Evolutionary conservation across 1,140 invertebrate species (phyloP).

Genomic region (Leptinotarsa lineolata): DNA sequence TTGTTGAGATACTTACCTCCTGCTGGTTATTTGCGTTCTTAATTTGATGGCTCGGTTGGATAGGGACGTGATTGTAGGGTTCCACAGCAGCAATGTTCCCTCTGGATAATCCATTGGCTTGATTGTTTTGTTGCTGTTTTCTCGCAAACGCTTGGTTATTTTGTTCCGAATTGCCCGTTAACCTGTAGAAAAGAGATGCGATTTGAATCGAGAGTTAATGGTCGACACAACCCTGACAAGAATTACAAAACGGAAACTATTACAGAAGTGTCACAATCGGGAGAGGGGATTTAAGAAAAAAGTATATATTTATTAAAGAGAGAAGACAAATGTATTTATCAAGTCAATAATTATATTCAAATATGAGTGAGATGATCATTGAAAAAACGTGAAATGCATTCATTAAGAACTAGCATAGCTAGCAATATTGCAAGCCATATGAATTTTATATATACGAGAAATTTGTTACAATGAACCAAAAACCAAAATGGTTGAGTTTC

Average conservation of each 20-base stretch:
- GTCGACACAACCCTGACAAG: background rate
- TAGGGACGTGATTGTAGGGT: slow-evolving; percentile 83
- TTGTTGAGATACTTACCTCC: slow-evolving; percentile 32
- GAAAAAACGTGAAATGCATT: too few relatives aligned
- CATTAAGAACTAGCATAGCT: too few relatives aligned
- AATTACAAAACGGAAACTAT: background rate
- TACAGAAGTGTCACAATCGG: background rate
- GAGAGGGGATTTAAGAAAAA: too few relatives aligned
- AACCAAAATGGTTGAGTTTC: too few relatives aligned
- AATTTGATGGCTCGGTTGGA: slow-evolving; percentile 40
- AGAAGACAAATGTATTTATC: too few relatives aligned
- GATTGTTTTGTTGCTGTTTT: slow-evolving; percentile 47
- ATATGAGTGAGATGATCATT: too few relatives aligned
- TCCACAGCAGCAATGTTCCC: slow-evolving; percentile 87
- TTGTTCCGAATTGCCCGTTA: slow-evolving; percentile 50
- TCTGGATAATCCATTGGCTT: slow-evolving; percentile 55
- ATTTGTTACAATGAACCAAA: too few relatives aligned
- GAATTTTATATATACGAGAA: too few relatives aligned
- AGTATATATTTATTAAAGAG: too few relatives aligned
- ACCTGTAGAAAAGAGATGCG: slow-evolving; percentile 37
- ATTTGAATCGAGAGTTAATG: slow-evolving; percentile 2
- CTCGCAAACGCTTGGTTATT: slow-evolving; percentile 48
- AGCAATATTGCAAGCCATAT: too few relatives aligned
- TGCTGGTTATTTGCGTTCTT: slow-evolving; percentile 37
- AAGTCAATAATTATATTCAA: too few relatives aligned